Evolutionary conservation across 2,113 vertebrate species (phyloP).

Genomic region (Theristicus caerulescens): DNA sequence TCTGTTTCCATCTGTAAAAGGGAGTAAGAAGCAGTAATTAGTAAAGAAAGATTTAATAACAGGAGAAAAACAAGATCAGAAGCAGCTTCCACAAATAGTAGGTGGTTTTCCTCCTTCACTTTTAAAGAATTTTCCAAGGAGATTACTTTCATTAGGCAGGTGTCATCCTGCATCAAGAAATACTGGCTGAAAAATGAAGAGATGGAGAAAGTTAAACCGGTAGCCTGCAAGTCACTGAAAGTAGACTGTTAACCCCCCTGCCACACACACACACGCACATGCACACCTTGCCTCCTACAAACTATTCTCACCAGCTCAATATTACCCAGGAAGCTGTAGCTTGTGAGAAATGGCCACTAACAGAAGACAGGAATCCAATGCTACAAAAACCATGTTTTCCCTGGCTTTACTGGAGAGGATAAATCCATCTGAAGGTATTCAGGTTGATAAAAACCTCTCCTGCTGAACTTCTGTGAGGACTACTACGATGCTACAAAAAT

Average conservation of each 20-base stretch:
- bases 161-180: neutral
- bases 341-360: neutral
- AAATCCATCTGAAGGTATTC: neutral
- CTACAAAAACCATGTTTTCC: neutral
- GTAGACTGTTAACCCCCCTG: neutral
- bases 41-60: neutral
- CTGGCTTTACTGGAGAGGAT: neutral
- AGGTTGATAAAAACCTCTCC: neutral
- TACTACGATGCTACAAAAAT: neutral
- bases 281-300: neutral
- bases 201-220: neutral
- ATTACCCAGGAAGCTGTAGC: neutral
- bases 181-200: neutral
- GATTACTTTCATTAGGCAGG: neutral
- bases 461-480: neutral
- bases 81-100: neutral
- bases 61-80: neutral
- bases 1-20: neutral
- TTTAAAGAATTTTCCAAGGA: neutral
- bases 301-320: neutral
- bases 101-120: neutral
- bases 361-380: neutral
- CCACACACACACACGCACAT: fast-evolving
- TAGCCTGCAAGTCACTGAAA: neutral
- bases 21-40: neutral